Base-by-base conservation (phyloP, 1,140 invertebrate genomes). In the Drosophila teissieri region DNA sequence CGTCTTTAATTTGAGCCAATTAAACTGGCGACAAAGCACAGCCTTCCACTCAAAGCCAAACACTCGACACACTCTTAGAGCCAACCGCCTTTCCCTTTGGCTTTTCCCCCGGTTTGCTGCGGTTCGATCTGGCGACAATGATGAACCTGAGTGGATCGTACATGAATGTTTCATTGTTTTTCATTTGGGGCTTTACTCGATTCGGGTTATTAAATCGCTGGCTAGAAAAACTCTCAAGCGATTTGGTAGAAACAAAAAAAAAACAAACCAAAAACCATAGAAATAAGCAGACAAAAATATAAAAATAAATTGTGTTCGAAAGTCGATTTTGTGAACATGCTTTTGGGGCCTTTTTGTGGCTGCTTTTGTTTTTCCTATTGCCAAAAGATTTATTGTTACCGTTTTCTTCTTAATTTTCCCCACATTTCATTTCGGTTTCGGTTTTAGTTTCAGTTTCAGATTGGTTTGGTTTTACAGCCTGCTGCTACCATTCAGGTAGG, bases 271-370 rank as follows among this genome's bases (percentile, higher is more conserved):
- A 12, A 42, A 40, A 34, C 19, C 39, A 31, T 48, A n/a, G 34
- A 45, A 54, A 67, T 73, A 67, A 69, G 15, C 45, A 27, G 58
- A 56, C 65, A 78, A 78, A 57, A 80, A 80, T 74, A 80, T 76
- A 75, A 57, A 86, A 85, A 86, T 86, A 86, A 86, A 85, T 86
- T 81, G 82, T 80, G 64, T 67, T 65, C 31, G 80, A 83, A 83
- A 83, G 81, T 86, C 48, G 46, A 53, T 52, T 85, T 80, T 80
- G 39, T 64, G 51, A 24, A 39, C 63, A 64, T 54, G 63, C 56
- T 52, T 65, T 84, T 49, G 31, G 61, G 37, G 5, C 8, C 6
- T 68, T 70, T 64, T 45, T 45, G 24, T 48, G 39, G 37, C 36
- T 19, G 67, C 55, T 37, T 46, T 70, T 69, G 48, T 54, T 39